Conservation (phyloP, 2,888 invertebrate species). For the Aleiodes leptofemur region DNA sequence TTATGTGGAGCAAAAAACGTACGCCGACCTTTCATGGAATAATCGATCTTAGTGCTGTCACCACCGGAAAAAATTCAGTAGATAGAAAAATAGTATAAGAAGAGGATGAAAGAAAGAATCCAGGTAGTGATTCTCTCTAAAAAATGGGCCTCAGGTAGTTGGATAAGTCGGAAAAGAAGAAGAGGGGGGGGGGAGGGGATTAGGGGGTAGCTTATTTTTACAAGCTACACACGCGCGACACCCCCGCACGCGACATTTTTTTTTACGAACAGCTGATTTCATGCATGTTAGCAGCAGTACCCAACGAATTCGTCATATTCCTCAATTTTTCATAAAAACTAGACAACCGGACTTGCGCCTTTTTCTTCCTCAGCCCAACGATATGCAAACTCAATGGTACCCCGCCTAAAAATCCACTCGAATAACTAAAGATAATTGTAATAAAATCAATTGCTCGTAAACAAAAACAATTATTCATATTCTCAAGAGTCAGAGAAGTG, state of each 20-base stretch:
- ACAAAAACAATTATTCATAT: constrained; percentile 33
- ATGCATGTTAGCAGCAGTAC: no score
- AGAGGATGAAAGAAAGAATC: no score
- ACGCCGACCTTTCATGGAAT: constrained; percentile 38
- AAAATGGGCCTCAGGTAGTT: background rate
- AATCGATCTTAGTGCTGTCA: constrained; percentile 55
- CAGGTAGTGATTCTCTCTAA: constrained; percentile 18
- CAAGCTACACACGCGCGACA: constrained; percentile 37
- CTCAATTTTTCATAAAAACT: no score
- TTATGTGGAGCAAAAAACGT: constrained; percentile 33
- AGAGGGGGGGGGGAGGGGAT: no score
- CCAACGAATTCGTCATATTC: no score
- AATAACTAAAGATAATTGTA: background rate
- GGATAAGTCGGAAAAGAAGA: background rate
- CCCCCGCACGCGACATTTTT: constrained; percentile 52
- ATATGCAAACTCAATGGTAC: background rate
- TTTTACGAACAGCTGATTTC: constrained; percentile 12
- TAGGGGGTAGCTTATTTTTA: background rate
- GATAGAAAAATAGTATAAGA: constrained; percentile 21
- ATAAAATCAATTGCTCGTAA: constrained; percentile 30
- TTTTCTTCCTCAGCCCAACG: no score
- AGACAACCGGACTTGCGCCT: no score
- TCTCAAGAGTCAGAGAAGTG: constrained; percentile 35
- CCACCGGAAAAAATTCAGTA: constrained; percentile 49
- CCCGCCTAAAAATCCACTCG: no score